A percentile compares a stretch with the other conserved stretches of the same genome.
Evolutionary conservation across 2,113 vertebrate genomes (phyloP).

Genomic region (Amphilophus citrinellus): DNA sequence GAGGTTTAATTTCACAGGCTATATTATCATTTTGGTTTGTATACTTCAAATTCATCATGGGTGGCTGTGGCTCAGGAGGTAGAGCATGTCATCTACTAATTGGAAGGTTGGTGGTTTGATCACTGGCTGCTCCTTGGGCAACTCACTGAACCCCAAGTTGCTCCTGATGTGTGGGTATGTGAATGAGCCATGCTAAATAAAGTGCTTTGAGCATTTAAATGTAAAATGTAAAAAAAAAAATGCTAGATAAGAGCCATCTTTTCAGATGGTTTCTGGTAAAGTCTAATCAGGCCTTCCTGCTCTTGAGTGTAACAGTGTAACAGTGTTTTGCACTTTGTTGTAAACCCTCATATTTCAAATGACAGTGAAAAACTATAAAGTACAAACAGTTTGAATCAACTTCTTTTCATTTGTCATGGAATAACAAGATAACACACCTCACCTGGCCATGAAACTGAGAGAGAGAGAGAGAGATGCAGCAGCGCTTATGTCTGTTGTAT

Average conservation of each 20-base stretch:
- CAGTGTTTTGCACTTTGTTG: not conserved
- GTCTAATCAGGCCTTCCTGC: not conserved
- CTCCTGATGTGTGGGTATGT: too few species aligned
- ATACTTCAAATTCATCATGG: not conserved
- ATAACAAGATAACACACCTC: not conserved
- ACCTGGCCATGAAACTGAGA: not conserved
- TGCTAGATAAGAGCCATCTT: too few species aligned
- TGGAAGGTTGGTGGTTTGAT: too few species aligned
- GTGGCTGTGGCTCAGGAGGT: too few species aligned
- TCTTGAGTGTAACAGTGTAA: not conserved
- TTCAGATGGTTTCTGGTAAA: not conserved
- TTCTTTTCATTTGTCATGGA: not conserved
- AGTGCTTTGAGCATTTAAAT: too few species aligned
- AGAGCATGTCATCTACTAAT: too few species aligned
- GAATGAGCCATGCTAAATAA: too few species aligned
- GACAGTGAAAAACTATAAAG: accelerated
- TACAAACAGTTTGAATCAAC: not conserved
- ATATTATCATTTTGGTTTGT: not conserved
- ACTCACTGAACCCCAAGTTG: too few species aligned
- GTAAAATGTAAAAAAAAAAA: too few species aligned
- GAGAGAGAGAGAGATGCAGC: too few species aligned
- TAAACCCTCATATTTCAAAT: not conserved
- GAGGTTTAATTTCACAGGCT: not conserved
- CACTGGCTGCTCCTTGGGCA: too few species aligned
- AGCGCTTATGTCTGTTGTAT: not conserved